phyloP scores from a whole-genome alignment of 2,888 invertebrate genomes.

The Synanthedon formicaeformis region DNA sequence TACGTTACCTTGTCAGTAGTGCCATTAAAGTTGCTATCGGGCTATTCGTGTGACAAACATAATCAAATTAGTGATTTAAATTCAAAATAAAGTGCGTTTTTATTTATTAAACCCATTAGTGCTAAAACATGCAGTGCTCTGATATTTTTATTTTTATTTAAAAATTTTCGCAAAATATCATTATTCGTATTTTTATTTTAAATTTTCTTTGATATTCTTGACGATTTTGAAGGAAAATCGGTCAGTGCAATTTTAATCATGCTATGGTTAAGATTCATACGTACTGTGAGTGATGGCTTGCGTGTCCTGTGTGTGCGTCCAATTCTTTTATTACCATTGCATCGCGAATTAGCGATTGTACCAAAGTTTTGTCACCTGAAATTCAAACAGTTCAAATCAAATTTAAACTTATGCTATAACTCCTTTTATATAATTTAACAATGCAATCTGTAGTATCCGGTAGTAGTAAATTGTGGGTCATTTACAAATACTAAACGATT shows the following conservation, averaged over 20 bases:
- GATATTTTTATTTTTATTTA: not conserved
- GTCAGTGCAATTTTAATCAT: conserved; percentile 23
- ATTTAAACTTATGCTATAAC: too few relatives aligned
- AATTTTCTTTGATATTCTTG: not conserved
- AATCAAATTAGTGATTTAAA: conserved; percentile 61
- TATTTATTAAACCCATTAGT: conserved; percentile 11
- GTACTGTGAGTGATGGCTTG: conserved; percentile 84
- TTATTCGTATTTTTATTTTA: not conserved
- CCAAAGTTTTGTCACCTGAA: conserved; percentile 89
- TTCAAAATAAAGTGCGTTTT: conserved; percentile 23
- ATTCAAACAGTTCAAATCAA: conserved; percentile 8
- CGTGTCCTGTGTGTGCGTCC: conserved; percentile 75
- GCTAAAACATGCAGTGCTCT: conserved; percentile 8
- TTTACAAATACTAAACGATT: too few relatives aligned
- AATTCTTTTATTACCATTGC: conserved; percentile 90
- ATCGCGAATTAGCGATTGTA: conserved; percentile 91
- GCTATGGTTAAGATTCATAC: conserved; percentile 47
- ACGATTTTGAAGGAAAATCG: not conserved
- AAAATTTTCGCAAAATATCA: not conserved
- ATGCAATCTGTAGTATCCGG: too few relatives aligned
- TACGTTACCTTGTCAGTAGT: conserved; percentile 91
- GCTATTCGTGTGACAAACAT: conserved; percentile 85
- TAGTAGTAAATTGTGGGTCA: too few relatives aligned
- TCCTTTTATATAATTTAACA: too few relatives aligned
- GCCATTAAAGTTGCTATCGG: conserved; percentile 96